Conservation (phyloP, 1,140 invertebrate genomes). For the Halesus radiatus region DNA sequence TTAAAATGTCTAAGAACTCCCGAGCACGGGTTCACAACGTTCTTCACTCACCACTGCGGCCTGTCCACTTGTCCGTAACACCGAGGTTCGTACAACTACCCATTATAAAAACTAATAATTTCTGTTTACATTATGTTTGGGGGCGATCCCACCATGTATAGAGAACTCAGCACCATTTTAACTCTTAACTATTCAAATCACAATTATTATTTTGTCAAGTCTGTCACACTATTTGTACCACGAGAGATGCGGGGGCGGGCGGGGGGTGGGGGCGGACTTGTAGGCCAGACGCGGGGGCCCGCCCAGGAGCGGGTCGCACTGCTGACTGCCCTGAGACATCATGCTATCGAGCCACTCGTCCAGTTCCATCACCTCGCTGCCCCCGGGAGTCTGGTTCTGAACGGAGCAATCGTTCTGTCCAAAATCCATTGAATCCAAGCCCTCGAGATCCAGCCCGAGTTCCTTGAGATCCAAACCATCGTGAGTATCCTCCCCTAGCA, state of each 20-base stretch:
- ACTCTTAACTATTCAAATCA: conserved; percentile 31
- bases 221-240: conserved; percentile 61
- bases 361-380: conserved; percentile 64
- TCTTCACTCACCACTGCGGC: neutral
- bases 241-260: conserved; percentile 64
- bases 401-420: conserved; percentile 43
- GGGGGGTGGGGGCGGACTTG: conserved; percentile 62
- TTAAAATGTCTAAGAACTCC: neutral
- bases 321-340: conserved; percentile 64
- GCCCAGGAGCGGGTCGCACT: conserved; percentile 67
- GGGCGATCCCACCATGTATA: neutral
- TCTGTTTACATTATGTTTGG: conserved; percentile 5
- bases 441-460: conserved; percentile 62
- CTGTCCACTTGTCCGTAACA: neutral
- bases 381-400: conserved; percentile 58
- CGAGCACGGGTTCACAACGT: neutral
- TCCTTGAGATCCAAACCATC: conserved; percentile 67
- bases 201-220: conserved; percentile 1
- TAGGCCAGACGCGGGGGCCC: conserved; percentile 62
- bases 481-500: conserved; percentile 55
- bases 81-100: conserved; percentile 17
- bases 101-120: conserved; percentile 30
- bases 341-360: conserved; percentile 65
- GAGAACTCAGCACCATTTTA: conserved; percentile 32
- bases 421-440: conserved; percentile 57